Conservation (phyloP, 2,888 invertebrate genomes). For the Hemaris fuciformis region DNA sequence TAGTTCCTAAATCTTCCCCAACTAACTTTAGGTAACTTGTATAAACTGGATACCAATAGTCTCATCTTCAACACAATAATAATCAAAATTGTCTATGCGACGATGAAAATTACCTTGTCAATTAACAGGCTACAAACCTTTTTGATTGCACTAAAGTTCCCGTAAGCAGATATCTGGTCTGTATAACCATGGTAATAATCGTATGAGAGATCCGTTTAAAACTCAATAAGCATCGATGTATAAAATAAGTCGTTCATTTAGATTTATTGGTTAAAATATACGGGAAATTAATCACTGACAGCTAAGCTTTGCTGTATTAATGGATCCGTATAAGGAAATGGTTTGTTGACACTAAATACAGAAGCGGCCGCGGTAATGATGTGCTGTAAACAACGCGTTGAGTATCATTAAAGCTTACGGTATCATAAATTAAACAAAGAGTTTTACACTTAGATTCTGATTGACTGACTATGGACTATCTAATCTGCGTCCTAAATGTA, state of each 20-base stretch:
- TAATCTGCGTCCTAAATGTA: too few species aligned
- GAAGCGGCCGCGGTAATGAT: neutral
- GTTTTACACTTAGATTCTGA: too few species aligned
- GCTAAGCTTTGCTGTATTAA: neutral
- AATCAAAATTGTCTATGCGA: too few species aligned
- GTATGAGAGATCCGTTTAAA: slow-evolving; percentile 6
- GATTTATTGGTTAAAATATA: neutral
- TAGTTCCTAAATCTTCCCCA: too few species aligned
- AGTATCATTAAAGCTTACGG: too few species aligned
- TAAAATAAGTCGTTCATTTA: neutral
- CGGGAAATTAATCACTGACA: neutral
- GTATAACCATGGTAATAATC: neutral
- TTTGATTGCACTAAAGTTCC: neutral
- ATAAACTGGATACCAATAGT: too few species aligned
- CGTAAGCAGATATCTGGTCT: neutral
- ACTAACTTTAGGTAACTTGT: too few species aligned
- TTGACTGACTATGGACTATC: too few species aligned
- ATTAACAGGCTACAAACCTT: too few species aligned
- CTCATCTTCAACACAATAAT: too few species aligned
- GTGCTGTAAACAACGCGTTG: neutral
- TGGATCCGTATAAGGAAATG: neutral
- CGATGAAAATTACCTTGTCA: too few species aligned
- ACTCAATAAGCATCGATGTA: neutral
- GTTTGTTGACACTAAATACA: neutral
- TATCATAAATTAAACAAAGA: too few species aligned